phyloP scores from a whole-genome alignment of 2,113 vertebrate species.

The Siniperca chuatsi region DNA sequence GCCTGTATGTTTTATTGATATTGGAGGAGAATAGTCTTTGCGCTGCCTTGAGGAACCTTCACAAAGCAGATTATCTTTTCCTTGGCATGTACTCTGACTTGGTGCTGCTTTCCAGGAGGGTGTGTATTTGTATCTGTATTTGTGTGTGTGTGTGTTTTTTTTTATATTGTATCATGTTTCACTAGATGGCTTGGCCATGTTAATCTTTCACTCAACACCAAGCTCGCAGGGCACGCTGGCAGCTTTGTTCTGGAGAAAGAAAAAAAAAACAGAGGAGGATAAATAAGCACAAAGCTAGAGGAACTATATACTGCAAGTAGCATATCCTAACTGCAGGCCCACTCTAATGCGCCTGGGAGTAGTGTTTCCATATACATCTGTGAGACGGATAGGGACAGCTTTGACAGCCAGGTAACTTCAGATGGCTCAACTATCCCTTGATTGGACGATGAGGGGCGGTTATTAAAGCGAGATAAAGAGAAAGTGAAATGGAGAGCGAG shows the following conservation, averaged over 20 bases:
- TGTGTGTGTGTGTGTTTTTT: constrained; percentile 18
- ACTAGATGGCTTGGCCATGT: constrained; percentile 69
- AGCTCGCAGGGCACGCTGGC: constrained; percentile 71
- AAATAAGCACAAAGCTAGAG: constrained; percentile 51
- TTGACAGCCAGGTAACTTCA: constrained; percentile 68
- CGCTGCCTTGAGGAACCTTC: constrained; percentile 77
- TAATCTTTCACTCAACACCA: constrained; percentile 79
- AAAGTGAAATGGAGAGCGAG: constrained; percentile 60
- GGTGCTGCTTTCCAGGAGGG: constrained; percentile 76
- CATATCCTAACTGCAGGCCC: constrained; percentile 46
- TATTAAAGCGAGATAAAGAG: constrained; percentile 70
- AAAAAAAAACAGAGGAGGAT: constrained; percentile 40
- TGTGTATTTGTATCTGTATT: constrained; percentile 55
- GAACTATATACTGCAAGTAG: constrained; percentile 36
- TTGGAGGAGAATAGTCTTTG: constrained; percentile 75
- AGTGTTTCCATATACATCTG: constrained; percentile 24
- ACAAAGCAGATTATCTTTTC: constrained; percentile 80
- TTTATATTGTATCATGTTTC: constrained; percentile 72
- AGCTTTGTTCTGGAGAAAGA: constrained; percentile 51
- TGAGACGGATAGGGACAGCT: constrained; percentile 50
- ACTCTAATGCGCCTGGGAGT: constrained; percentile 14
- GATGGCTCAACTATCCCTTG: constrained; percentile 60
- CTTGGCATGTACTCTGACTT: constrained; percentile 77
- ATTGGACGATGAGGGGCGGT: constrained; percentile 66
- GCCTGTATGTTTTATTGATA: constrained; percentile 81